Percentiles rank a stretch among this genome's conserved stretches.
Evolutionary conservation across 1,140 invertebrate genomes (phyloP).

Genomic region (Tetramorium parvispinum): DNA sequence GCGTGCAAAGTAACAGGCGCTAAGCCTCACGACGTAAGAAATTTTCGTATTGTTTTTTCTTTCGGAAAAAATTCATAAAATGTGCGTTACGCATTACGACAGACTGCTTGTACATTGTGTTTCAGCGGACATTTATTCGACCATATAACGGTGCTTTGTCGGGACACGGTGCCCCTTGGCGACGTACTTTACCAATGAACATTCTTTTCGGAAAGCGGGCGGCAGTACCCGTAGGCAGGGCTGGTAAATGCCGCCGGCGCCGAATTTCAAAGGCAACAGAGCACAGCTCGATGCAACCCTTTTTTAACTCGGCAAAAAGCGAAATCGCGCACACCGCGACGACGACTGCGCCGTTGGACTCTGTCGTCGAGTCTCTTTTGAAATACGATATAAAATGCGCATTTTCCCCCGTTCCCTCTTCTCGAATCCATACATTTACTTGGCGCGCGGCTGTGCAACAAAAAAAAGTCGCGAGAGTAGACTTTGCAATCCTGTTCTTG

Average conservation of each 20-base stretch:
- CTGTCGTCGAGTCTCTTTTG: conserved; percentile 43
- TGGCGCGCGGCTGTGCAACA: not conserved
- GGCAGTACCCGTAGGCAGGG: not conserved
- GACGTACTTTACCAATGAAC: conserved; percentile 55
- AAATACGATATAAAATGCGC: conserved; percentile 65
- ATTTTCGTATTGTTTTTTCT: not conserved
- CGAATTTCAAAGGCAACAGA: conserved; percentile 63
- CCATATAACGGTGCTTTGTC: conserved; percentile 53
- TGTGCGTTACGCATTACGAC: not conserved
- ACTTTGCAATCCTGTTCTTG: conserved; percentile 31
- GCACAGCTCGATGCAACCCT: conserved; percentile 6
- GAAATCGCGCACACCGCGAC: conserved; percentile 18
- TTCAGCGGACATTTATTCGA: conserved; percentile 34
- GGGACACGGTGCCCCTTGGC: conserved; percentile 42
- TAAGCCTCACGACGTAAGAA: not conserved
- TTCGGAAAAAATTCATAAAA: not conserved
- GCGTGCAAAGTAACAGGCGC: not conserved
- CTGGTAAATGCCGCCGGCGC: conserved; percentile 11
- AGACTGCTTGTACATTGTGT: not conserved
- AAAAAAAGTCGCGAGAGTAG: conserved; percentile 19
- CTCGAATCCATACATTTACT: conserved; percentile 49
- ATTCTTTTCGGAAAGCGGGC: conserved; percentile 29
- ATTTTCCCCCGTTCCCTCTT: conserved; percentile 14
- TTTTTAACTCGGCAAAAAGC: not conserved
- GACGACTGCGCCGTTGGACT: not conserved